Conservation (phyloP, 2,888 invertebrate genomes). For the Polylopha cassiicola region DNA sequence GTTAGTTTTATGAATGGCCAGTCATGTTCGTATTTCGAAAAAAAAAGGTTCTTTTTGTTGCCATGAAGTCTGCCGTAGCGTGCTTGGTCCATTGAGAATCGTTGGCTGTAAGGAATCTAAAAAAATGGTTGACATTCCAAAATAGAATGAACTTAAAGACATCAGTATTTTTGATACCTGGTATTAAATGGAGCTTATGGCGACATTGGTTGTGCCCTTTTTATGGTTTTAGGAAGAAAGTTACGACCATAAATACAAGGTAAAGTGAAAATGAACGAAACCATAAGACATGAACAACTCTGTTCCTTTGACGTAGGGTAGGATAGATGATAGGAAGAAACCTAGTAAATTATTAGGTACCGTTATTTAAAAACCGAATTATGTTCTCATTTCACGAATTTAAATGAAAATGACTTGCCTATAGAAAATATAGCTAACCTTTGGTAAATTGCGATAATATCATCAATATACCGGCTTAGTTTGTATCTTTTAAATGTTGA, state of each 20-base stretch:
- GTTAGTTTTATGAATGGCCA: conserved; percentile 57
- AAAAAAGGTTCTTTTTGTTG: conserved; percentile 58
- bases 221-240: conserved; percentile 23
- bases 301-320: no score
- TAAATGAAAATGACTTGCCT: no score
- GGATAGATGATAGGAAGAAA: no score
- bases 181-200: conserved; percentile 16
- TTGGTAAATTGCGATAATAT: no score
- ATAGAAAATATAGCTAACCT: no score
- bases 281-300: no score
- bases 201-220: conserved; percentile 17
- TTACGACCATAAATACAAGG: conserved; percentile 13
- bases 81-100: conserved; percentile 59
- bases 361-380: no score
- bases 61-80: conserved; percentile 70
- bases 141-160: conserved; percentile 31
- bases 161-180: conserved; percentile 5
- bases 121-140: conserved; percentile 46
- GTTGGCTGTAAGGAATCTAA: conserved; percentile 45
- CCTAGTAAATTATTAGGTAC: no score
- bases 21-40: conserved; percentile 47
- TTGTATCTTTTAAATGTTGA: no score
- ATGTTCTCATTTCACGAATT: no score
- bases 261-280: conserved; percentile 15
- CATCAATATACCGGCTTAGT: no score